Evolutionary conservation across 2,113 vertebrate species (phyloP).

Genomic region (Nibea albiflora): DNA sequence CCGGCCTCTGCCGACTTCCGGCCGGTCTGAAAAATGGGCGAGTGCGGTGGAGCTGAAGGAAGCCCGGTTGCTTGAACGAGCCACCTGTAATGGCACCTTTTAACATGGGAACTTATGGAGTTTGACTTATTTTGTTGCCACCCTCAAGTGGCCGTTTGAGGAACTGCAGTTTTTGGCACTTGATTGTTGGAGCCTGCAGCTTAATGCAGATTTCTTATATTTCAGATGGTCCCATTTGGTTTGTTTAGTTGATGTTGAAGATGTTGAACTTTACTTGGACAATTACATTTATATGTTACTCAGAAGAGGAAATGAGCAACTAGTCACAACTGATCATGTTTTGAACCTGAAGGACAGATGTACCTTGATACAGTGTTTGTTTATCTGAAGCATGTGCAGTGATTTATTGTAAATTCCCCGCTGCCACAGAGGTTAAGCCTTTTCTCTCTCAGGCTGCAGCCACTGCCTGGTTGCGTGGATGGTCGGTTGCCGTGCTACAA

Average conservation of each 20-base stretch:
- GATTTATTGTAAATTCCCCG: conserved; percentile 44
- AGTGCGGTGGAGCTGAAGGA: no score
- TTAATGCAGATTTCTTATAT: conserved; percentile 3
- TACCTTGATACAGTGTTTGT: conserved; percentile 9
- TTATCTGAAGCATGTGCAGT: conserved; percentile 9
- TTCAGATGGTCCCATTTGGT: neutral
- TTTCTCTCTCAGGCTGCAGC: neutral
- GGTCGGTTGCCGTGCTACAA: conserved; percentile 61
- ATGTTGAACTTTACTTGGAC: no score
- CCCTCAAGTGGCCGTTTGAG: no score
- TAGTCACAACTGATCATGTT: neutral
- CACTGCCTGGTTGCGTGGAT: no score
- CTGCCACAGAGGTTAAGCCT: conserved; percentile 32
- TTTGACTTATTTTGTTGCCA: no score
- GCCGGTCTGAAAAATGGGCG: no score
- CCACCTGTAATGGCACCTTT: no score
- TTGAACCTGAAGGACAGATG: conserved; percentile 4
- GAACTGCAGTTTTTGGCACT: no score
- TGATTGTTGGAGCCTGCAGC: no score
- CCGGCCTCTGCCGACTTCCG: no score
- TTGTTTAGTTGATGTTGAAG: neutral
- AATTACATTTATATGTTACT: neutral
- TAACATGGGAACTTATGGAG: no score
- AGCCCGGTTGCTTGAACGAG: no score
- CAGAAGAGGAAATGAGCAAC: conserved; percentile 5